Evolutionary conservation across 2,113 vertebrate genomes (phyloP).

Genomic region (Geococcyx californianus): DNA sequence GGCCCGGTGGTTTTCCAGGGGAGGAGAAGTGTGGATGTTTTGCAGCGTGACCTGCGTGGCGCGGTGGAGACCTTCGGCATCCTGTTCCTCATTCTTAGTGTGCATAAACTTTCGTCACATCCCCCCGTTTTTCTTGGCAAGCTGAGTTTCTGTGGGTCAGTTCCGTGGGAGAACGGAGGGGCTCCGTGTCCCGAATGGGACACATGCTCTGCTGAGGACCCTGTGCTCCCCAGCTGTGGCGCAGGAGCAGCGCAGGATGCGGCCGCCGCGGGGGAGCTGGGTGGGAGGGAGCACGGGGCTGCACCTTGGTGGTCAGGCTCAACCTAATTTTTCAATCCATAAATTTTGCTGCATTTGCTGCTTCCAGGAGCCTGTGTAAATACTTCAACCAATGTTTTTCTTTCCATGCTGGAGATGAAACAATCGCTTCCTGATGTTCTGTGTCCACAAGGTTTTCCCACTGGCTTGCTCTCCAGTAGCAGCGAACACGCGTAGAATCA

Average conservation of each 20-base stretch:
- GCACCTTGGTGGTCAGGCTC: not conserved
- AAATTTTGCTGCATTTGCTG: not conserved
- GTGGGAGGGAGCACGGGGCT: not conserved
- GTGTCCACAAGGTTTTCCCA: fast-evolving
- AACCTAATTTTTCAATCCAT: not conserved
- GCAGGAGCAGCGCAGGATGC: no score
- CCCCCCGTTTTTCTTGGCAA: not conserved
- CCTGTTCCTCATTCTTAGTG: not conserved
- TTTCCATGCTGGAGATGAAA: not conserved
- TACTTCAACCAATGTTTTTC: not conserved
- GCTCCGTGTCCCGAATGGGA: not conserved
- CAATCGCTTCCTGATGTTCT: fast-evolving
- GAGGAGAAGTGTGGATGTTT: fast-evolving
- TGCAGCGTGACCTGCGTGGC: not conserved
- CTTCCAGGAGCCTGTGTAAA: not conserved
- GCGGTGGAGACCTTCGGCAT: not conserved
- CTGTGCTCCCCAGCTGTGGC: not conserved
- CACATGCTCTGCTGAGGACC: not conserved
- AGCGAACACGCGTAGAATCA: no score
- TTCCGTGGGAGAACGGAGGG: not conserved
- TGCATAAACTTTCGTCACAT: fast-evolving
- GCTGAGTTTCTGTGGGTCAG: not conserved
- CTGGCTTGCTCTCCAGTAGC: not conserved
- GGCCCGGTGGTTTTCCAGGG: not conserved
- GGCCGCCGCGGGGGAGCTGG: no score